These are phyloP conservation scores for Gorilla gorilla DNA, from an alignment of 2,113 vertebrate genomes.

Conservation along the genomic window DNA sequence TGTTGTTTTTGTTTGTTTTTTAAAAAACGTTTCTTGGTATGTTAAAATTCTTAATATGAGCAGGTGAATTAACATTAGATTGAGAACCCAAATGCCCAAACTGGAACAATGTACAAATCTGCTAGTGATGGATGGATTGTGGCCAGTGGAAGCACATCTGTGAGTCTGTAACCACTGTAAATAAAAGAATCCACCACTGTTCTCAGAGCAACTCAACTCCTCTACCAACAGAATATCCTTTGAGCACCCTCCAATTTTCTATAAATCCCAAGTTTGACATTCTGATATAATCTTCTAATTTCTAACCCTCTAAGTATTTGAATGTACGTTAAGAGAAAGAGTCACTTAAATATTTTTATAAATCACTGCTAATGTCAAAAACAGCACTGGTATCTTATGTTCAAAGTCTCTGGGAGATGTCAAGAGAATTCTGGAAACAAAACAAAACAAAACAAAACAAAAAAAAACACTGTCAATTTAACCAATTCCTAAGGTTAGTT, in stretches of 20 bases:
- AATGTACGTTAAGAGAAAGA: constrained; percentile 22
- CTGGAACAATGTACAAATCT: not conserved
- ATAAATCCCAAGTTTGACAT: constrained; percentile 42
- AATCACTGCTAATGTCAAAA: constrained; percentile 11
- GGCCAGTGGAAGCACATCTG: constrained; percentile 42
- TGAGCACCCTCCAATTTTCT: not conserved
- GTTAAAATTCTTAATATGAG: constrained; percentile 15
- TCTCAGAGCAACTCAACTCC: constrained; percentile 9
- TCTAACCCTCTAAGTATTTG: not conserved
- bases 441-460: not conserved
- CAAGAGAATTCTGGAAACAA: not conserved
- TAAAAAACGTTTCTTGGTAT: not conserved
- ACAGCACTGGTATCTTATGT: not conserved
- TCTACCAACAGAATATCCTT: not conserved
- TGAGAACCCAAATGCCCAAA: not conserved
- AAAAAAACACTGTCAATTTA: not conserved
- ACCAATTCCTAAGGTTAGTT: not conserved
- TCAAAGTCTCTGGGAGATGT: not conserved
- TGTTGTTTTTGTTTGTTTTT: constrained; percentile 15
- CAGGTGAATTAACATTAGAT: constrained; percentile 31
- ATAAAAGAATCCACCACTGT: constrained; percentile 51
- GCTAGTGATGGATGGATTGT: not conserved
- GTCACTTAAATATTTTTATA: not conserved
- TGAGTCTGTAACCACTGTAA: constrained; percentile 4
- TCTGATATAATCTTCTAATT: constrained; percentile 16